phyloP scores from a whole-genome alignment of 2,888 invertebrate species.

The Ceraclea dissimilis region DNA sequence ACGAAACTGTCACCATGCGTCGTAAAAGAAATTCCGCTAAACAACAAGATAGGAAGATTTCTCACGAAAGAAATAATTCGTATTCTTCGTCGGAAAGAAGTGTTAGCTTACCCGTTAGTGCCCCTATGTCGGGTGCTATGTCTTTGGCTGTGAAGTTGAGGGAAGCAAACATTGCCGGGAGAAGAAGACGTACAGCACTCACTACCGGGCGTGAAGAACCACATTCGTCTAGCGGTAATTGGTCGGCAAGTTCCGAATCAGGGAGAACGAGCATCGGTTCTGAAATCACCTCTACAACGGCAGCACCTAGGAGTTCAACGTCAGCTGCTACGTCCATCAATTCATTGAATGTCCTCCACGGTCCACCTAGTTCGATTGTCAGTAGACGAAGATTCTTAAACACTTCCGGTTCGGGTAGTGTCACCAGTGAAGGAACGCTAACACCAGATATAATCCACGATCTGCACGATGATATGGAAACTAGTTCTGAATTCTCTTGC shows the following conservation, averaged over 20 bases:
- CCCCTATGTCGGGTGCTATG: slow-evolving; percentile 49
- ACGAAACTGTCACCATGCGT: slow-evolving; percentile 59
- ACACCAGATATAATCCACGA: slow-evolving; percentile 78
- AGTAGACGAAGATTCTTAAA: slow-evolving; percentile 60
- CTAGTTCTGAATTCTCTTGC: slow-evolving; percentile 87
- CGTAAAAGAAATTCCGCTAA: slow-evolving; percentile 49
- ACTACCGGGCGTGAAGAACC: slow-evolving; percentile 66
- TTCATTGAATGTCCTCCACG: slow-evolving; percentile 55
- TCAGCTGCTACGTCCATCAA: slow-evolving; percentile 62
- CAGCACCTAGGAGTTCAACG: slow-evolving; percentile 62
- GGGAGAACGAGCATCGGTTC: slow-evolving; percentile 80
- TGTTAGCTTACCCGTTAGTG: slow-evolving; percentile 49
- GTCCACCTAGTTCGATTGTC: slow-evolving; percentile 62
- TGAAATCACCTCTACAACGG: slow-evolving; percentile 65
- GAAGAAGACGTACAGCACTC: slow-evolving; percentile 49
- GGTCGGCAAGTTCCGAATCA: slow-evolving; percentile 90
- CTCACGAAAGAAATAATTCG: slow-evolving; percentile 71
- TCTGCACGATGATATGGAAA: slow-evolving; percentile 76
- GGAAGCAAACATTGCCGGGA: slow-evolving; percentile 59
- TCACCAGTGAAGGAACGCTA: slow-evolving; percentile 77
- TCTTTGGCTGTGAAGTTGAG: slow-evolving; percentile 64
- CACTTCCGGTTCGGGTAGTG: slow-evolving; percentile 73
- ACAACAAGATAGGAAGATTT: slow-evolving; percentile 52
- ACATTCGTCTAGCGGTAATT: slow-evolving; percentile 88
- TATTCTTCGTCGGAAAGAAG: slow-evolving; percentile 72